Evolutionary conservation across 2,888 invertebrate species (phyloP).

Genomic region (Drosophila bunnanda): DNA sequence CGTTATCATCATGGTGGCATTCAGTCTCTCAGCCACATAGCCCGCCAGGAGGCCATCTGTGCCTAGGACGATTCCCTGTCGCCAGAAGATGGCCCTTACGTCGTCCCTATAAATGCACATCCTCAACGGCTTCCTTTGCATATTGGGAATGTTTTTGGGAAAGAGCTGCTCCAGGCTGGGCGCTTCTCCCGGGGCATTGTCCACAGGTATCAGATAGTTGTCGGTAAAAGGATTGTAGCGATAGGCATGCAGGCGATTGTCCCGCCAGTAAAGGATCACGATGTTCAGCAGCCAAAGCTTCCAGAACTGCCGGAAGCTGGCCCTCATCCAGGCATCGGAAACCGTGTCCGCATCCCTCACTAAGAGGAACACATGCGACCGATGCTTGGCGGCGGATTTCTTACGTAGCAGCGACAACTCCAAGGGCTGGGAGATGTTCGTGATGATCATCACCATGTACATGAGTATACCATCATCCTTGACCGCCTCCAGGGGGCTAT

Average conservation of each 20-base stretch:
- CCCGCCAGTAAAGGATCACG: constrained; percentile 76
- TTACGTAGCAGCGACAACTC: constrained; percentile 76
- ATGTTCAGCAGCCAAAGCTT: constrained; percentile 86
- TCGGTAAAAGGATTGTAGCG: constrained; percentile 86
- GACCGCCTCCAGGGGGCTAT: constrained; percentile 60
- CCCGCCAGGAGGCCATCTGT: constrained; percentile 84
- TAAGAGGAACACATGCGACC: constrained; percentile 79
- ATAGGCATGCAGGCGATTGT: constrained; percentile 84
- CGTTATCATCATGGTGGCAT: constrained; percentile 85
- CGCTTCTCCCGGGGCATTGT: constrained; percentile 20
- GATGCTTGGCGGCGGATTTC: constrained; percentile 81
- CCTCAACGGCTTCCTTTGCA: constrained; percentile 78
- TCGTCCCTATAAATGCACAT: constrained; percentile 84
- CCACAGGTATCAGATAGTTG: constrained; percentile 82
- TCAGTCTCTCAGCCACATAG: constrained; percentile 84
- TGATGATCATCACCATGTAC: constrained; percentile 81
- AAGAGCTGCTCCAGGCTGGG: constrained; percentile 72
- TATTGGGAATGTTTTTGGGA: constrained; percentile 75
- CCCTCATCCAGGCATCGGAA: constrained; percentile 81
- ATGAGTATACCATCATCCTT: constrained; percentile 81
- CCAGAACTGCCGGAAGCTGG: constrained; percentile 86
- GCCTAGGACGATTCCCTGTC: constrained; percentile 78
- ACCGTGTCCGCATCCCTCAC: constrained; percentile 67
- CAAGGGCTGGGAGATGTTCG: constrained; percentile 75
- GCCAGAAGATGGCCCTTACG: constrained; percentile 81